Evolutionary conservation across 2,113 vertebrate species (phyloP), one percentile per base, ranked within the genome.

Genomic region (Scytalopus superciliaris): DNA sequence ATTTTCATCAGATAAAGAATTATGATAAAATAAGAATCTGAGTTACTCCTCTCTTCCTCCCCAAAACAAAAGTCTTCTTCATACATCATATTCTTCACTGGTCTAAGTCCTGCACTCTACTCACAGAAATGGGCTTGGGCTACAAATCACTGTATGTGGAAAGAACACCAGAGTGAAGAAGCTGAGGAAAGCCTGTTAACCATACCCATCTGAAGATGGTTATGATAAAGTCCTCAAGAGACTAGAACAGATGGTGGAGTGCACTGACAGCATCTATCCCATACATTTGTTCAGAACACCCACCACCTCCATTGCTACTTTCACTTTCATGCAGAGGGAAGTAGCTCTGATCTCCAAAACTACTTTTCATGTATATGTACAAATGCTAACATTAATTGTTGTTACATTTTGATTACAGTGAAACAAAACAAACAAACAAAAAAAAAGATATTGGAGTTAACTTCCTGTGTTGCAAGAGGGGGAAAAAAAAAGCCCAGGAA

Each of bases 401-500:
- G 55, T 90, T 83, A 87, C 50, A 30, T 69, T 93, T 90, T 89
- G 66, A 90, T 92, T 94, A 63, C 89, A 96, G 95, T 8, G 30
- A 80, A 79, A 78, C 5, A 42, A 73, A 74, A 19, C 17, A n/a
- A 87, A 76, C 40, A 75, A 49, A n/a, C n/a, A n/a, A n/a, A n/a
- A n/a, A n/a, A 68, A 35, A 74, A 45, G 31, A 55, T 33, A 80
- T 0, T 57, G 85, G 83, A 79, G 70, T 44, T 64, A 68, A 80
- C 49, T 68, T 53, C 66, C 86, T 89, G 93, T 90, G 35, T 70
- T 77, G 88, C 69, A 80, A 89, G 80, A 42, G 45, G 44, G 27
- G 2, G 44, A 98, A 16, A 95, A 82, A 98, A 2, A 25, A 27
- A 30, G 50, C 55, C 3, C 30, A 42, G 35, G 21, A 40, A 80